Conservation (phyloP, 2,113 vertebrate genomes). For the Rhadina sibilatrix region DNA sequence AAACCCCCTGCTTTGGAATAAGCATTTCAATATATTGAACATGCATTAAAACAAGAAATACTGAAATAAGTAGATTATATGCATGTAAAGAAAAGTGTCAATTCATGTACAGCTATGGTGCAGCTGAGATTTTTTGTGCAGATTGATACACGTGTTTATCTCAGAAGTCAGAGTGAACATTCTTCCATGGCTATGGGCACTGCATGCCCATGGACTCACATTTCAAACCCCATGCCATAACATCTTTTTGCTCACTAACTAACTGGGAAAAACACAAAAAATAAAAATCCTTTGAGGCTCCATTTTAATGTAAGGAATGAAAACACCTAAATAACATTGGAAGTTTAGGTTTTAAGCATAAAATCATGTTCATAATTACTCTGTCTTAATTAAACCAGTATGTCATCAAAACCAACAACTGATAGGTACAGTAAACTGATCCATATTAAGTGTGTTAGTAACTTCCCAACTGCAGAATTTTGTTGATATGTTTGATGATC, state of each 20-base stretch:
- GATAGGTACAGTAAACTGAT: background rate
- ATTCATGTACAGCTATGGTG: background rate
- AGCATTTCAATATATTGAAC: background rate
- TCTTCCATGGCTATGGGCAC: background rate
- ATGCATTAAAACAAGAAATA: background rate
- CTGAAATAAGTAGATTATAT: background rate
- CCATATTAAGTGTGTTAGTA: background rate
- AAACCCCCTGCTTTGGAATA: background rate
- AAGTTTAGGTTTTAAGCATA: background rate
- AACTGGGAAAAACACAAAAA: background rate
- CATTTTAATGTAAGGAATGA: background rate
- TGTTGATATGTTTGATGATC: background rate
- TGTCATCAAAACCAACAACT: background rate
- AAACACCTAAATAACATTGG: background rate
- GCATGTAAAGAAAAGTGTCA: background rate
- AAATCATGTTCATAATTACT: background rate
- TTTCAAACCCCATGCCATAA: background rate
- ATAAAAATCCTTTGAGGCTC: background rate
- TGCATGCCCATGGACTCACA: background rate
- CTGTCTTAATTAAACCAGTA: background rate
- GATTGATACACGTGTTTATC: fast-evolving
- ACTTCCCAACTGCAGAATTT: background rate
- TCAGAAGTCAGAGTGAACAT: background rate
- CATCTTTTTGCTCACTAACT: background rate
- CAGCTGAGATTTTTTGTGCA: background rate